Percentiles rank a stretch among this genome's conserved stretches.
Evolutionary conservation across 1,140 invertebrate genomes (phyloP).

Genomic region (Euura saliciscinereae): DNA sequence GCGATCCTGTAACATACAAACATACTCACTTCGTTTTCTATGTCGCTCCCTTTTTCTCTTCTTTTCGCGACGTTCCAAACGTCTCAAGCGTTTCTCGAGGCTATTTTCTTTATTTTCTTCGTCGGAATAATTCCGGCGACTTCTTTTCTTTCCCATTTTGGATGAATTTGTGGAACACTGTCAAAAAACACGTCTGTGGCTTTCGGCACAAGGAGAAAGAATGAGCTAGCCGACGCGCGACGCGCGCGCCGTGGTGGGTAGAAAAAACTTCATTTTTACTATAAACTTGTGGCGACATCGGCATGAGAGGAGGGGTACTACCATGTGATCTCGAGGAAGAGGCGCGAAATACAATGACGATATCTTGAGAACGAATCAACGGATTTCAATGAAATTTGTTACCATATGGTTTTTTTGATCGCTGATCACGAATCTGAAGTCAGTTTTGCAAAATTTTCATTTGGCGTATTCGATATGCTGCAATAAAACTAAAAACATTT

Average conservation of each 20-base stretch:
- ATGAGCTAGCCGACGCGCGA: constrained; percentile 15
- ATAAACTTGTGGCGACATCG: constrained; percentile 20
- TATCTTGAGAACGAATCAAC: too few species aligned
- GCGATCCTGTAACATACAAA: constrained; percentile 20
- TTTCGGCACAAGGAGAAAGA: constrained; percentile 22
- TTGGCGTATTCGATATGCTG: too few species aligned
- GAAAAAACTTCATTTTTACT: constrained; percentile 18
- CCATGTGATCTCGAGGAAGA: constrained; percentile 18
- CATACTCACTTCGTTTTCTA: constrained; percentile 20
- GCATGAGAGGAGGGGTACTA: constrained; percentile 20
- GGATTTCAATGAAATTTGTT: too few species aligned
- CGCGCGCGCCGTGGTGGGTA: constrained; percentile 17
- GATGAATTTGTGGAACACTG: constrained; percentile 13
- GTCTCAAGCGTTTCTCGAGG: constrained; percentile 16
- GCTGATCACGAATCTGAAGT: too few species aligned
- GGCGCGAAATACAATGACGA: constrained; percentile 2
- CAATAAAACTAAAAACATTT: too few species aligned
- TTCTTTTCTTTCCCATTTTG: constrained; percentile 22
- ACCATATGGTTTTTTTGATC: too few species aligned
- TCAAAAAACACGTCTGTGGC: constrained; percentile 22
- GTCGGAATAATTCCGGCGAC: constrained; percentile 21
- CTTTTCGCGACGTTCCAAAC: not conserved
- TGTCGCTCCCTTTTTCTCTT: constrained; percentile 15
- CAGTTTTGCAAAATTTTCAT: too few species aligned
- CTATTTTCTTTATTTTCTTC: constrained; percentile 19